Base-by-base conservation (phyloP, 2,888 invertebrate genomes). In the Globia sparganii region DNA sequence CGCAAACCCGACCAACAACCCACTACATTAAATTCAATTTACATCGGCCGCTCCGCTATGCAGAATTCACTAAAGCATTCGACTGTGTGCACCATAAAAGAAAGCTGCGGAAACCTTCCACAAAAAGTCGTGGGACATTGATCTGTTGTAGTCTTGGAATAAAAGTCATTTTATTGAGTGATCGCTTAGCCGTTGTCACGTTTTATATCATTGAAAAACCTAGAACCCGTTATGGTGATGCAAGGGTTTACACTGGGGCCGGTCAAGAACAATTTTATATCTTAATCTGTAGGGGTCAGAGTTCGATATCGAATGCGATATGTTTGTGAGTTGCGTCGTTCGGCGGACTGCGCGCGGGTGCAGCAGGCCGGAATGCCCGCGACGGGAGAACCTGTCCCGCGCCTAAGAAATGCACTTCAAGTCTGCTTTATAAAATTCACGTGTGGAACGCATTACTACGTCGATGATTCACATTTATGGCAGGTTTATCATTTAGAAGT, bases 151-250 rank as follows among this genome's bases (percentile, higher is more conserved):
- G 88, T 88, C 89, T 92, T 84, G 92, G 89, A 94, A 96, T 96
- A 96, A 96, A 96, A 95, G 89, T 92, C 92, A 95, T 95, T 95
- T 95, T 96, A 94, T 94, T 95, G 94, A 95, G 93, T 94, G 94
- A 95, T 94, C 92, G 90, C 86, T 92, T 89, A 91, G 93, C 72
- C 86, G 91, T 93, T 96, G 94, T 94, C 94, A 94, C 96, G 94
- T 96, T 96, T 93, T 93, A 93, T 93, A 92, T 94, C 92, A 94
- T 91, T 92, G 90, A 91, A 93, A 91, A 93, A 91, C 90, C 85
- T 80, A 89, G 83, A 92, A 91, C 91, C 89, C 86, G 91, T 90
- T 92, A 90, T 90, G 90, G 88, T 93, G 89, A 90, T 91, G 88
- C 94, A 94, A 94, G 94, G 94, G 79, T 87, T 85, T 91, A 91